phyloP scores from a whole-genome alignment of 2,888 invertebrate species.

The Phalangium opilio region DNA sequence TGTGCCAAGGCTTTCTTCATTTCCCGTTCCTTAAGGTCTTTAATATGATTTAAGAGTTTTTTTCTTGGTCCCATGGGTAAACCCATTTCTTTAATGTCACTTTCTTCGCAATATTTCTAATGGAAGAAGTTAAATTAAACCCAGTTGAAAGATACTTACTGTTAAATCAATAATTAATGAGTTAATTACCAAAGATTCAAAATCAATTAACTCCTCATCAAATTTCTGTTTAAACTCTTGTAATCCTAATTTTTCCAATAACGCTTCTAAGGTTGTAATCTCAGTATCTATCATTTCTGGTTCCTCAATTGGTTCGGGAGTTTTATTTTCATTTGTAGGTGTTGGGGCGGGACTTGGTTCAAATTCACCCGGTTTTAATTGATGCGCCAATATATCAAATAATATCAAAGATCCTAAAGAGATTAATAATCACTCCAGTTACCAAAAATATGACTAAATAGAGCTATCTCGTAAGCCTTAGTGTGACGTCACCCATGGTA shows the following conservation, averaged over 20 bases:
- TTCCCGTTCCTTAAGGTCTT: conserved; percentile 26
- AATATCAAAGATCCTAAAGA: conserved; percentile 71
- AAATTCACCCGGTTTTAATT: conserved; percentile 36
- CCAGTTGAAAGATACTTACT: too few relatives aligned
- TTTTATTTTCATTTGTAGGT: not conserved
- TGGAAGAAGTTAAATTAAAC: conserved; percentile 3
- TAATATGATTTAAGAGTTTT: conserved; percentile 36
- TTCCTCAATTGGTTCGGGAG: not conserved
- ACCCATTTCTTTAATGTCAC: conserved; percentile 33
- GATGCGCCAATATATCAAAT: conserved; percentile 79
- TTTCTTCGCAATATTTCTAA: conserved; percentile 31
- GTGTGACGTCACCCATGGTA: too few relatives aligned
- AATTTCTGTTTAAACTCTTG: conserved; percentile 25
- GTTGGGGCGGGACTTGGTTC: conserved; percentile 22
- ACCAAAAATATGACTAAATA: too few relatives aligned
- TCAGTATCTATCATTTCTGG: conserved; percentile 1
- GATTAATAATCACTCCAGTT: too few relatives aligned
- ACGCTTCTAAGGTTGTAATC: conserved; percentile 24
- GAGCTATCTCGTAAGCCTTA: too few relatives aligned
- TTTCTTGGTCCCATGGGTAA: conserved; percentile 35
- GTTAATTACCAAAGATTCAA: conserved; percentile 29
- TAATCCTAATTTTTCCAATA: conserved; percentile 29
- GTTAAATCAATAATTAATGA: too few relatives aligned
- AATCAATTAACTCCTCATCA: conserved; percentile 32
- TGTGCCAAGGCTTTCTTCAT: conserved; percentile 12